Evolutionary conservation across 2,797 vertebrate species (phyloP).

Genomic region (Chanos chanos): DNA sequence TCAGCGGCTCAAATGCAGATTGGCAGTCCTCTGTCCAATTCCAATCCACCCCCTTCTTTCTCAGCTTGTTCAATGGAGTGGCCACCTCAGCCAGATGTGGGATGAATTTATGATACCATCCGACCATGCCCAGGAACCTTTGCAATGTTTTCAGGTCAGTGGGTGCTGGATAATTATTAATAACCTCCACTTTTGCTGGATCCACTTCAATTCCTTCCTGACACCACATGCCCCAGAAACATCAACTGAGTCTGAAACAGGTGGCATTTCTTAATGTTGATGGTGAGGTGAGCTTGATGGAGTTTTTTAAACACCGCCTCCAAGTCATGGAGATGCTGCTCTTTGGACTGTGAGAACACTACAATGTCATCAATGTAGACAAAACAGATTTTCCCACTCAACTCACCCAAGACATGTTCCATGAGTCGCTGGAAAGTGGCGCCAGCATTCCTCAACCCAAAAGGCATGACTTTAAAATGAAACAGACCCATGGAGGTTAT

Average conservation of each 20-base stretch:
- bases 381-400: too few relatives aligned
- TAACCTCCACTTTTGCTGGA: conserved; percentile 4
- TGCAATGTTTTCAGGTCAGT: too few relatives aligned
- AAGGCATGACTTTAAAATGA: too few relatives aligned
- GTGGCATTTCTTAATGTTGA: conserved; percentile 15
- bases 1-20: neutral
- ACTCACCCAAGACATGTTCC: too few relatives aligned
- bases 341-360: neutral
- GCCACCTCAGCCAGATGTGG: neutral
- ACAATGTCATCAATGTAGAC: conserved; percentile 16
- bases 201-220: too few relatives aligned
- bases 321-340: neutral
- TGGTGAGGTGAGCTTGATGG: neutral
- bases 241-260: neutral
- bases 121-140: neutral
- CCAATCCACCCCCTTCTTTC: conserved; percentile 6
- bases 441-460: too few relatives aligned
- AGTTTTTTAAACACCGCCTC: neutral
- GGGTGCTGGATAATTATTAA: neutral
- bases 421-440: too few relatives aligned
- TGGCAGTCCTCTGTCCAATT: conserved; percentile 6
- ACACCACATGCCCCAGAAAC: conserved; percentile 11
- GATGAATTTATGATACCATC: conserved; percentile 29
- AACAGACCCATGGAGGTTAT: too few relatives aligned
- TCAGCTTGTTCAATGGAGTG: conserved; percentile 5